Evolutionary conservation across 1,140 invertebrate genomes (phyloP), one percentile per base, ranked within the genome.

Genomic region (Drosophila bocki): DNA sequence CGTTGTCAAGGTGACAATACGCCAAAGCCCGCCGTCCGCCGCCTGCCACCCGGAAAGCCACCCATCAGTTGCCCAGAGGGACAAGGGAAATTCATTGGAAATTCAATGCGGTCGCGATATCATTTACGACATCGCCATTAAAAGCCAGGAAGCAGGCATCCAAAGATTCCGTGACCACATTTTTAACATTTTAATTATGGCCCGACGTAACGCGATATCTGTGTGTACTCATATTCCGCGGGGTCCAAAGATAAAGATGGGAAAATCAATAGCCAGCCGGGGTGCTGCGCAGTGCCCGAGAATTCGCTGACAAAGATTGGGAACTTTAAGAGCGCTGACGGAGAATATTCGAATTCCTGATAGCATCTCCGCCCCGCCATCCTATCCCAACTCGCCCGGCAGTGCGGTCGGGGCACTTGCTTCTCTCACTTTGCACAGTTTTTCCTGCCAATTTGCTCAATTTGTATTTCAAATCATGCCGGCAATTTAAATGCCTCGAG

Each of bases 401-500:
- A 60, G 58, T 77, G 72, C 57, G 75, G 74, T 68, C 59, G 64
- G 51, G 41, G 64, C 68, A 72, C 70, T 56, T 56, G 53, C 53
- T 56, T 35, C 53, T 39, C 35, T 54, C 19, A 37, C 51, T 76
- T 76, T 76, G 72, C 48, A 56, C 74, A 71, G 75, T 63, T 78
- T 74, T 78, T 78, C 76, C 75, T 78, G 75, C 57, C 76, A 78
- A 78, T 78, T 78, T 78, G 75, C 65, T 78, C 76, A 78, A 78
- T 78, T 78, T 78, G 76, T 78, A 78, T 78, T 78, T 78, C 75
- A 78, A 78, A 78, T 78, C 76, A 78, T 78, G 76, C 58, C 75
- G 75, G 75, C 75, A 78, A 78, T 78, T 78, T 78, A 78, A 78
- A 78, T 78, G 75, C 57, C 74, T 69, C 19, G 15, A 78, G 65